These are phyloP conservation scores for Caiman crocodilus DNA, from an alignment of 2,797 vertebrate genomes.

Conservation along the genomic window DNA sequence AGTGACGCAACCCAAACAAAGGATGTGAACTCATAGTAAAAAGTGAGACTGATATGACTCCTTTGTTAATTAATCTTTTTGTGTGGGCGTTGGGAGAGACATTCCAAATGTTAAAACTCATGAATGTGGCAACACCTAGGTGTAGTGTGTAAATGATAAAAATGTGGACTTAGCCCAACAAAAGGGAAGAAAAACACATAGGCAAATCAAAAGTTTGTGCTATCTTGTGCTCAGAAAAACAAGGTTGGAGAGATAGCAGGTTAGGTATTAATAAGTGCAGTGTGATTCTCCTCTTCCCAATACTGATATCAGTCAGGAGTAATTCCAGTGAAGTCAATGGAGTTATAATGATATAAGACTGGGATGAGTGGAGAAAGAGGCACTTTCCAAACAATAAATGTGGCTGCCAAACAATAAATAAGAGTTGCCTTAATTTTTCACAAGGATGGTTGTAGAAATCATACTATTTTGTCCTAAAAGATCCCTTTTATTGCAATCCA, in stretches of 20 bases:
- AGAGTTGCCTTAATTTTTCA: slow-evolving; percentile 19
- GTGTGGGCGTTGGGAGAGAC: slow-evolving; percentile 49
- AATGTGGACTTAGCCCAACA: no score
- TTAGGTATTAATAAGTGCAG: not conserved
- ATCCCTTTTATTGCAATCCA: slow-evolving; percentile 19
- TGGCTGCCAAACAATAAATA: slow-evolving; percentile 8
- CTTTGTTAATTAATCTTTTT: not conserved
- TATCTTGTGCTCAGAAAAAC: slow-evolving; percentile 28
- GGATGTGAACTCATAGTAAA: slow-evolving; percentile 40
- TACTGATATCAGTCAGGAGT: not conserved
- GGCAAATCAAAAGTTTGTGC: not conserved
- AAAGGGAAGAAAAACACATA: slow-evolving; percentile 17
- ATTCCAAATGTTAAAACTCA: slow-evolving; percentile 54
- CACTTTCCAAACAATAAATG: no score
- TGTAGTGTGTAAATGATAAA: no score
- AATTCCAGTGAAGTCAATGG: not conserved
- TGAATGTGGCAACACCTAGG: not conserved
- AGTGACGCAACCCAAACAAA: slow-evolving; percentile 43
- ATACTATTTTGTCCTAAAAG: slow-evolving; percentile 5
- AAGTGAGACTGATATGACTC: slow-evolving; percentile 34
- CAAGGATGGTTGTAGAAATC: slow-evolving; percentile 36
- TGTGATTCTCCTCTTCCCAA: not conserved
- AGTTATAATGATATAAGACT: not conserved
- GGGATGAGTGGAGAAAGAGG: not conserved
- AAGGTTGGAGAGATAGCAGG: slow-evolving; percentile 6